phyloP scores from a whole-genome alignment of 1,140 invertebrate genomes.

The Caerostris extrusa region DNA sequence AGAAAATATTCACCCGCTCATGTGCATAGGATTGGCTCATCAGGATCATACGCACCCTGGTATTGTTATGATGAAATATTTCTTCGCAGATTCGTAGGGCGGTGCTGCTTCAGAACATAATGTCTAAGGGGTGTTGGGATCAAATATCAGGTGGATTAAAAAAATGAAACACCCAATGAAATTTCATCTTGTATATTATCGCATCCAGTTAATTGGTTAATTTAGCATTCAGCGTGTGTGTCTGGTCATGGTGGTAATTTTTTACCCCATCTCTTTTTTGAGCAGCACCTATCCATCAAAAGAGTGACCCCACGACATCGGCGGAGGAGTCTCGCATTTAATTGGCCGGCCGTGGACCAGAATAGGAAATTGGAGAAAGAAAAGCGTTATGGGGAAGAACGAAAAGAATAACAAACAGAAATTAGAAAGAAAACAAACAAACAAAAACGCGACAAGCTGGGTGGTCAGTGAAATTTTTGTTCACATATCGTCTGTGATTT shows the following conservation, averaged over 20 bases:
- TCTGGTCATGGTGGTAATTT: slow-evolving; percentile 9
- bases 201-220: slow-evolving; percentile 61
- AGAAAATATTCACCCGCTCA: slow-evolving; percentile 29
- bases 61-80: slow-evolving; percentile 28
- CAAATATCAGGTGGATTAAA: slow-evolving; percentile 63
- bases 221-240: slow-evolving; percentile 45
- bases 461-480: slow-evolving; percentile 49
- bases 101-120: slow-evolving; percentile 29
- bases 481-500: background rate
- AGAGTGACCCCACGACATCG: slow-evolving; percentile 39
- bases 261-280: background rate
- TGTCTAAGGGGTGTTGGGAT: slow-evolving; percentile 47
- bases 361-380: slow-evolving; percentile 20
- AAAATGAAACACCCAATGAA: slow-evolving; percentile 54
- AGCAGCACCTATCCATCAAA: slow-evolving; percentile 47
- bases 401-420: slow-evolving; percentile 11
- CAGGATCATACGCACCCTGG: background rate
- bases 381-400: background rate
- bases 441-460: slow-evolving; percentile 33
- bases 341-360: slow-evolving; percentile 1
- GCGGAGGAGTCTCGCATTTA: slow-evolving; percentile 21
- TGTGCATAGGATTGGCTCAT: slow-evolving; percentile 28
- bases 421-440: slow-evolving; percentile 16
- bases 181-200: slow-evolving; percentile 28
- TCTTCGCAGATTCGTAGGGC: slow-evolving; percentile 53